A percentile compares a stretch with the other conserved stretches of the same genome.
Conservation (phyloP, 2,888 invertebrate genomes). For the Trachelus tabidus region DNA sequence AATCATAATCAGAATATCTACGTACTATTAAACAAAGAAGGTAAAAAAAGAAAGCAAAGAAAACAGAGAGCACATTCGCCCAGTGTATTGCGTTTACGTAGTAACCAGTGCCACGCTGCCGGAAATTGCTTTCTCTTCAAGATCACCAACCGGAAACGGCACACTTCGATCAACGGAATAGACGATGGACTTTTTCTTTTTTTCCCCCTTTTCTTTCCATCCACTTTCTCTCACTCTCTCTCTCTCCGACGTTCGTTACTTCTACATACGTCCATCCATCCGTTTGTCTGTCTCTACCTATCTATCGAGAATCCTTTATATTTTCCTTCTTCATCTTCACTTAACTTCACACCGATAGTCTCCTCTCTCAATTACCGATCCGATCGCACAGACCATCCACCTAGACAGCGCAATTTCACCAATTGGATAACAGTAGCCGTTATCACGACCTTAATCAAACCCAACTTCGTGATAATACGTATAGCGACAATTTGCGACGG, state of each 20-base stretch:
- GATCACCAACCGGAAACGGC: neutral
- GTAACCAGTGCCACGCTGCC: neutral
- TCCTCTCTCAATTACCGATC: neutral
- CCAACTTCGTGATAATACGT: neutral
- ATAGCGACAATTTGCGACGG: neutral
- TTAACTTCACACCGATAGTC: neutral
- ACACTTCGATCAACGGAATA: neutral
- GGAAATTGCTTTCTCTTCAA: neutral
- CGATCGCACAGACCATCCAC: neutral
- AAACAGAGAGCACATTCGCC: conserved; percentile 40
- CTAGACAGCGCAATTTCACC: neutral
- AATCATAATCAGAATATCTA: conserved; percentile 36
- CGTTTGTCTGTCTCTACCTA: neutral
- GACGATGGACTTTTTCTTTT: neutral
- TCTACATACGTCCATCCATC: neutral
- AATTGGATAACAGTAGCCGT: neutral
- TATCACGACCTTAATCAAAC: neutral
- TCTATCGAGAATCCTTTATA: neutral
- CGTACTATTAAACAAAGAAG: conserved; percentile 38
- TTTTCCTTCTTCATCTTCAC: neutral
- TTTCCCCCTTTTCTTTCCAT: neutral
- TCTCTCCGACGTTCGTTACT: neutral
- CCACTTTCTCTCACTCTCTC: neutral
- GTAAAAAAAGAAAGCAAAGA: neutral
- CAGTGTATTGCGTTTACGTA: conserved; percentile 32